These are phyloP conservation scores for Meandrina meandrites DNA, from an alignment of 92 coral and sea anemone species.

Conservation along the genomic window DNA sequence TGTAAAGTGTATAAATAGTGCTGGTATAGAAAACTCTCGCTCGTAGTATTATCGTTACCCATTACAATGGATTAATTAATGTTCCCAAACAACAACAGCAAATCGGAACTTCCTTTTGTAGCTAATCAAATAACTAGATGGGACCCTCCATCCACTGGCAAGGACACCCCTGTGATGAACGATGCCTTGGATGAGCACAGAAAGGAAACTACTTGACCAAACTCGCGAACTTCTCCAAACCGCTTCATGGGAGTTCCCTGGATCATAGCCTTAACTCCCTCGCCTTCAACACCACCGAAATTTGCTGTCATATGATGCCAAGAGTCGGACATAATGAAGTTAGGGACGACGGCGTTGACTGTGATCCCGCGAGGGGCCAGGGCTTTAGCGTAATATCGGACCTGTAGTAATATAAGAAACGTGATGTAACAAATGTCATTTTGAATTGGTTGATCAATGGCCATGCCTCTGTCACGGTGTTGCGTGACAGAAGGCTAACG, in stretches of 20 bases:
- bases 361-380: conserved; percentile 84
- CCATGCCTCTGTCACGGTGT: background rate
- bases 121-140: conserved; percentile 50
- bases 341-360: conserved; percentile 83
- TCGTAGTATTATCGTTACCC: too few relatives aligned
- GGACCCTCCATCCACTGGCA: conserved; percentile 84
- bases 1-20: too few relatives aligned
- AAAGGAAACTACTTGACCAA: conserved; percentile 64
- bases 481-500: too few relatives aligned
- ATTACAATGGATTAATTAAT: too few relatives aligned
- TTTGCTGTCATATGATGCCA: conserved; percentile 75
- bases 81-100: too few relatives aligned
- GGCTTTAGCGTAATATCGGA: conserved; percentile 81
- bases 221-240: conserved; percentile 81
- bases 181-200: conserved; percentile 74
- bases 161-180: conserved; percentile 76
- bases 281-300: conserved; percentile 69
- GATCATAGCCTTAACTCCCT: conserved; percentile 60
- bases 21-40: too few relatives aligned
- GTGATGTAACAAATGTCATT: background rate
- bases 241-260: conserved; percentile 82
- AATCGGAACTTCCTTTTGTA: too few relatives aligned
- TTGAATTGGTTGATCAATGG: background rate
- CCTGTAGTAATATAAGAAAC: conserved; percentile 35
- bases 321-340: conserved; percentile 78